Conservation (phyloP, 2,797 vertebrate species). For the Acanthopagrus latus region DNA sequence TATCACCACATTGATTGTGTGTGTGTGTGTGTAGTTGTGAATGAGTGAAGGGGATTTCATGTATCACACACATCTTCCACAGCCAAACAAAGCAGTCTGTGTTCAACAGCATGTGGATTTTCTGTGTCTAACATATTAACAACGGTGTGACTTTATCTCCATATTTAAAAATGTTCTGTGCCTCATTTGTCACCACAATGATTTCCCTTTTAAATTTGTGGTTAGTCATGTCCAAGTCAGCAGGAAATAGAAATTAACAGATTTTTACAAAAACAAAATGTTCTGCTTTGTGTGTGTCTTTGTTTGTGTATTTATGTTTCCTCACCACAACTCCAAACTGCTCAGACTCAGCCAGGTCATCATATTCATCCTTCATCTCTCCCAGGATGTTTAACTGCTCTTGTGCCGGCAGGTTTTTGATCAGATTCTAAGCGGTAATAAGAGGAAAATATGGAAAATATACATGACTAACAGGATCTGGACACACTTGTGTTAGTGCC, state of each 20-base stretch:
- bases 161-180: constrained; percentile 4
- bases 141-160: constrained; percentile 1
- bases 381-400: constrained; percentile 85
- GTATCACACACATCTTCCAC: constrained; percentile 47
- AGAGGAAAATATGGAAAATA: constrained; percentile 14
- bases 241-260: constrained; percentile 5
- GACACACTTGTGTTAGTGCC: constrained; percentile 1
- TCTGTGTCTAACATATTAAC: constrained; percentile 34
- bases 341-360: constrained; percentile 90
- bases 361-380: constrained; percentile 91
- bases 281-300: background rate
- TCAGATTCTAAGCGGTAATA: constrained; percentile 83
- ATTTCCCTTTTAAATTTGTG: constrained; percentile 25
- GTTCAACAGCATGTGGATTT: constrained; percentile 41
- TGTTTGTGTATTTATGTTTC: constrained; percentile 7
- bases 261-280: background rate
- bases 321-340: constrained; percentile 92
- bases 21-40: constrained; percentile 3
- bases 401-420: constrained; percentile 88
- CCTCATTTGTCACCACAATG: constrained; percentile 16
- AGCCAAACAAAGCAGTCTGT: constrained; percentile 59
- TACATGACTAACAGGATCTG: background rate
- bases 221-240: constrained; percentile 42
- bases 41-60: constrained; percentile 38
- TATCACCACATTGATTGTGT: constrained; percentile 8